These are phyloP conservation scores for Podabrus alpinus DNA, from an alignment of 2,888 invertebrate genomes.

Conservation along the genomic window DNA sequence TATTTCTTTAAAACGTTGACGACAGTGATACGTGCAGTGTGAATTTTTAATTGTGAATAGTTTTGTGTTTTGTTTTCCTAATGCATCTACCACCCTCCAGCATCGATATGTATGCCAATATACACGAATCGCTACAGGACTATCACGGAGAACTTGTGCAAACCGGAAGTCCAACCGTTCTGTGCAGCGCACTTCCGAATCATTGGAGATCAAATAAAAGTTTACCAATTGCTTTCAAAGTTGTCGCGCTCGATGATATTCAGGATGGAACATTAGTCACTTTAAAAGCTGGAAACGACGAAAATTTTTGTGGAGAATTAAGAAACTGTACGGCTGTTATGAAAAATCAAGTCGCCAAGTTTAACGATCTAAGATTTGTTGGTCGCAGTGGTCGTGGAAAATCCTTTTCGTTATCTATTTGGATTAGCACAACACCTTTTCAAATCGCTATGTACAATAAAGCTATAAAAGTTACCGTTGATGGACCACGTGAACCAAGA, in stretches of 20 bases:
- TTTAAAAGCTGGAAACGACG: slow-evolving; percentile 95
- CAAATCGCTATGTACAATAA: slow-evolving; percentile 94
- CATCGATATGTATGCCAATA: slow-evolving; percentile 75
- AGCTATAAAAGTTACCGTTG: slow-evolving; percentile 99
- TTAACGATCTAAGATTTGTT: slow-evolving; percentile 97
- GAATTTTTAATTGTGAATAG: slow-evolving; percentile 34
- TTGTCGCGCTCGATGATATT: slow-evolving; percentile 90
- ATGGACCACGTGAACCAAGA: slow-evolving; percentile 96
- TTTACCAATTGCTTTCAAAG: slow-evolving; percentile 94
- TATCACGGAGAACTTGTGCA: slow-evolving; percentile 92
- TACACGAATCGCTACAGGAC: slow-evolving; percentile 81
- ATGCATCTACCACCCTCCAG: slow-evolving; percentile 74
- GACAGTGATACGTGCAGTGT: slow-evolving; percentile 27
- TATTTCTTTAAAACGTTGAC: slow-evolving; percentile 35
- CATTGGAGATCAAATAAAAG: slow-evolving; percentile 99
- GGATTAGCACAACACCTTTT: slow-evolving; percentile 76
- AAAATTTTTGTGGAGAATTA: slow-evolving; percentile 94
- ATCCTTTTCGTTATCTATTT: slow-evolving; percentile 93
- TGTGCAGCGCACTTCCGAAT: slow-evolving; percentile 90
- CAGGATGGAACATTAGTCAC: slow-evolving; percentile 93
- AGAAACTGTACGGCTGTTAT: slow-evolving; percentile 92
- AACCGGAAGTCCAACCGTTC: slow-evolving; percentile 93
- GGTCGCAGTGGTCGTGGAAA: slow-evolving; percentile 97
- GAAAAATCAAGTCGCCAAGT: slow-evolving; percentile 98
- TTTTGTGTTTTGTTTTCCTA: slow-evolving; percentile 48